Base-by-base conservation (phyloP, 2,888 invertebrate species). In the Lampropteryx suffumata region DNA sequence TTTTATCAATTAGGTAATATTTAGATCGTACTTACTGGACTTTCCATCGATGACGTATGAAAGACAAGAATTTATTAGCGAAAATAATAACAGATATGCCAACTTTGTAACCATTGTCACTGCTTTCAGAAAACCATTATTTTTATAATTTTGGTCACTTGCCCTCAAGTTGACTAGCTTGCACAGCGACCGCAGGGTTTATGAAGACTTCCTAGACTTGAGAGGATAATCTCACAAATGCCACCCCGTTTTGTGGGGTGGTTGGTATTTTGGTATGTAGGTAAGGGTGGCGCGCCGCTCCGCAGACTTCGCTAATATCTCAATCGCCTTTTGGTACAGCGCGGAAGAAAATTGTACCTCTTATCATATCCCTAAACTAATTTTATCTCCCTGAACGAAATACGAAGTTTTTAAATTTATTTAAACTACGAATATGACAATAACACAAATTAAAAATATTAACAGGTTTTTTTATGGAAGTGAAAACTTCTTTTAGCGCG, bases 31-130 rank as follows among this genome's bases (percentile, higher is more conserved):
- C 73, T 74, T 71, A 86, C 88, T 79, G 42, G 67, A 35, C 49
- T 64, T 59, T 29, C 70, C 64, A 33, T 67, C 63, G 26, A 79
- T 69, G 9, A 67, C 67, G 59, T 73, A 75, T 0, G 84, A 69
- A 55, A 71, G 68, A 68, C 78, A 67, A 4, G 70, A 79, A 64
- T 67, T 72, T 52, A 84, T 64, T 9, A 82, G 67, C 10, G 75
- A 64, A 17, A 71, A 72, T 2, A 50, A 53, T 35, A 82, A 50
- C 8, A 67, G 58, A n/a, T 76, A 34, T 3, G 71, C 48, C 46
- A 66, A 72, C 55, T 75, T 79, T 2, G 57, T 55, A 41, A 61
- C 61, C 84, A 85, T 84, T 32, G 50, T 61, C 5, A 27, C 27
- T 24, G 6, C 21, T 32, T 36, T 35, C 32, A 47, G 8, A 17